Evolutionary conservation across 2,113 vertebrate genomes (phyloP).

Genomic region (Plectropomus leopardus): DNA sequence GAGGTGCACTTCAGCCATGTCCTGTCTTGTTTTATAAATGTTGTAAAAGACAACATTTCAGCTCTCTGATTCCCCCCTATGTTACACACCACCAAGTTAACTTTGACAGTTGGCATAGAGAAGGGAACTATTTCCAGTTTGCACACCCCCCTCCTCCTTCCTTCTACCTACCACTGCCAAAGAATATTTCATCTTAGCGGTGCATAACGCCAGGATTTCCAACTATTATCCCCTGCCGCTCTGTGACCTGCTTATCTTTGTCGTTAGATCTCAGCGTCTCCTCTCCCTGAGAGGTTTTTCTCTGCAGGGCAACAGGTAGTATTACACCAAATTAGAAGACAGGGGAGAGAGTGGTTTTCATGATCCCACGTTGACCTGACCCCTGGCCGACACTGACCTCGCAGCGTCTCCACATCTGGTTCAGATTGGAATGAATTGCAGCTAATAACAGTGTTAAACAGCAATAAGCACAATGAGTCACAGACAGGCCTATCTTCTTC

Average conservation of each 20-base stretch:
- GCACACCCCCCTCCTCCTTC: conserved; percentile 1
- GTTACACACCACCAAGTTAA: conserved; percentile 21
- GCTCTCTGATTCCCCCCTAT: conserved; percentile 6
- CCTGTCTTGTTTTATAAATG: conserved; percentile 1
- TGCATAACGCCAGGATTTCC: conserved; percentile 50
- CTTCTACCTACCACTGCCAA: conserved; percentile 30
- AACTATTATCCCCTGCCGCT: conserved; percentile 32
- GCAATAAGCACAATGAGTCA: conserved; percentile 7
- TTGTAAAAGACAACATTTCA: conserved; percentile 24
- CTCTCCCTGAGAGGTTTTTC: background rate
- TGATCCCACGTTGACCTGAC: conserved; percentile 54
- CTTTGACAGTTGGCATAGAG: conserved; percentile 52
- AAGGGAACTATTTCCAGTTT: conserved; percentile 35
- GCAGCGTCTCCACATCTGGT: conserved; percentile 69
- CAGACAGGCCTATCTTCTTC: conserved; percentile 11
- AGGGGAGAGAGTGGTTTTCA: conserved; percentile 49
- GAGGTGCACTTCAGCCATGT: background rate
- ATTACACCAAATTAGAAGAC: conserved; percentile 32
- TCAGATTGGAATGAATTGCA: conserved; percentile 58
- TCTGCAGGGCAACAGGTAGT: conserved; percentile 38
- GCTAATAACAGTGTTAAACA: conserved; percentile 53
- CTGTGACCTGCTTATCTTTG: conserved; percentile 36
- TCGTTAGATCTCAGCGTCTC: conserved; percentile 15
- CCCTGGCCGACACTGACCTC: conserved; percentile 41
- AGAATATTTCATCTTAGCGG: conserved; percentile 48